phyloP scores from a whole-genome alignment of 1,140 invertebrate genomes.

The Drosophila repleta region DNA sequence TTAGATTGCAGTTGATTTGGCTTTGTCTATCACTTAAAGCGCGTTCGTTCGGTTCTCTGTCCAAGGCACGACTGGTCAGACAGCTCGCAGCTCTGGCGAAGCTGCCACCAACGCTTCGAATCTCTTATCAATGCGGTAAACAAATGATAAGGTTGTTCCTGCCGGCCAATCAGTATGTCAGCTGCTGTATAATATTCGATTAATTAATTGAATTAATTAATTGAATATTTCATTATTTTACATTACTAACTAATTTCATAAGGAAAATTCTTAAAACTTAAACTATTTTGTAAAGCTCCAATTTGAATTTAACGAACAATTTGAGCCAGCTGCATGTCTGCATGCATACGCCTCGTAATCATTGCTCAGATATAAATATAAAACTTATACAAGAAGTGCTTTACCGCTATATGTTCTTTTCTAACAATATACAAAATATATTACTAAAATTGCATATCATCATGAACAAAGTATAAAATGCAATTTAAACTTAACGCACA shows the following conservation, averaged over 20 bases:
- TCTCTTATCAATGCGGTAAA: conserved; percentile 28
- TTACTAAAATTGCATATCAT: background rate
- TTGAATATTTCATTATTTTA: no score
- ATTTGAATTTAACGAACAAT: no score
- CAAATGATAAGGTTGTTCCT: conserved; percentile 39
- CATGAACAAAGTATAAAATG: no score
- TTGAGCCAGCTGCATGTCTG: no score
- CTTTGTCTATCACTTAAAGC: conserved; percentile 35
- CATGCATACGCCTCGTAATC: no score
- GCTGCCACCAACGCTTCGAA: conserved; percentile 22
- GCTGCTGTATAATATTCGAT: background rate
- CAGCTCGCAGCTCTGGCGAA: conserved; percentile 28
- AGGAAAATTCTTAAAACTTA: no score
- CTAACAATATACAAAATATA: background rate
- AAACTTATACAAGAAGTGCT: no score
- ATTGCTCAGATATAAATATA: no score
- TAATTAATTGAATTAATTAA: background rate
- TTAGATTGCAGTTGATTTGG: conserved; percentile 1
- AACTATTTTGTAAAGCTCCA: no score
- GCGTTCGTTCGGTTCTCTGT: conserved; percentile 40
- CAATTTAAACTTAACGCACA: conserved; percentile 14
- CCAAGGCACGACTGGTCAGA: conserved; percentile 38
- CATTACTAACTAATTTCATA: no score
- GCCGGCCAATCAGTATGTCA: background rate
- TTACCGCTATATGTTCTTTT: no score